Conservation (phyloP, 1,140 invertebrate species). For the Drosophila watanabei region DNA sequence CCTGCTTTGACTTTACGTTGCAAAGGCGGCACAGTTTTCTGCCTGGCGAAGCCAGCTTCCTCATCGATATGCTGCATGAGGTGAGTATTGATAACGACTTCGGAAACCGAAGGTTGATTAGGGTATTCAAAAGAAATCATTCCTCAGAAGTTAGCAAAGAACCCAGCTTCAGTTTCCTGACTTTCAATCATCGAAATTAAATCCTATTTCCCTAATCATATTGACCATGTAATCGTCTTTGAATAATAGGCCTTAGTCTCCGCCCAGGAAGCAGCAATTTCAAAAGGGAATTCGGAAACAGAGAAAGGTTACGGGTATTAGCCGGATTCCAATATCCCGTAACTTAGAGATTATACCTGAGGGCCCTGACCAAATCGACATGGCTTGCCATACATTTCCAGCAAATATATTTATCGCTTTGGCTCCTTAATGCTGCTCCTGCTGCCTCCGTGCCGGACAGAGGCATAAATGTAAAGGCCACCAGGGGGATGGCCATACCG, state of each 20-base stretch:
- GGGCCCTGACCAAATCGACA: background rate
- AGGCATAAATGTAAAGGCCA: slow-evolving; percentile 27
- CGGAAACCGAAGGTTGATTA: background rate
- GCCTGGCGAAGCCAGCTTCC: slow-evolving; percentile 83
- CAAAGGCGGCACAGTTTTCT: slow-evolving; percentile 75
- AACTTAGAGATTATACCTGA: slow-evolving; percentile 4
- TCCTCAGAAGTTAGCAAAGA: background rate
- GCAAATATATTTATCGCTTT: slow-evolving; percentile 11
- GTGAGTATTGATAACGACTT: slow-evolving; percentile 40
- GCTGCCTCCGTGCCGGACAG: background rate
- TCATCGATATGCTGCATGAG: slow-evolving; percentile 84
- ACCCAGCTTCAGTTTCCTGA: background rate
- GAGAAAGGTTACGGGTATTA: background rate
- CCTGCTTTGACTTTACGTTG: slow-evolving; percentile 80
- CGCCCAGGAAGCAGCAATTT: background rate
- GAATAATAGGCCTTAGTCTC: background rate
- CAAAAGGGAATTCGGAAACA: background rate
- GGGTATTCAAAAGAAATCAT: background rate
- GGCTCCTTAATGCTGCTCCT: slow-evolving; percentile 4
- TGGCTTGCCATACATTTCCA: background rate
- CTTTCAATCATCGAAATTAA: background rate
- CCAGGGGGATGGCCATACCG: slow-evolving; percentile 13
- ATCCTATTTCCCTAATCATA: slow-evolving; percentile 8
- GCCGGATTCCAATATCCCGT: background rate
- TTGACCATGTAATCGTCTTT: slow-evolving; percentile 12